phyloP scores from a whole-genome alignment of 2,797 vertebrate species.

The Synanceia verrucosa region DNA sequence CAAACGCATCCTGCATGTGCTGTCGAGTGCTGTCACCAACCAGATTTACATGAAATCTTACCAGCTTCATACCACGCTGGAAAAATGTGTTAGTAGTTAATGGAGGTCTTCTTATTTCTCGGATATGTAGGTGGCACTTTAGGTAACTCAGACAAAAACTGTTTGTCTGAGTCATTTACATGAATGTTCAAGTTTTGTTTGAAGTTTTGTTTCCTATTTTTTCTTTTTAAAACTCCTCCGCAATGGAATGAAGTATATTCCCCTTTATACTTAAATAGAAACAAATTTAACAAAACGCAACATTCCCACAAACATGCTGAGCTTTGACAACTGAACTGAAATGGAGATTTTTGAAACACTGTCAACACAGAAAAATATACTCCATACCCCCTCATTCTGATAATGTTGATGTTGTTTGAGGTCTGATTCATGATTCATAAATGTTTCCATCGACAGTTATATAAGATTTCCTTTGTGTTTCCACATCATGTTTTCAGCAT shows the following conservation, averaged over 20 bases:
- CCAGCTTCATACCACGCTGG: not conserved
- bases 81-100: not conserved
- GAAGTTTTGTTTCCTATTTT: not conserved
- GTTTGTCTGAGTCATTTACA: slow-evolving; percentile 8
- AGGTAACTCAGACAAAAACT: not conserved
- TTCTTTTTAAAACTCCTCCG: not conserved
- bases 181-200: slow-evolving; percentile 19
- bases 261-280: not conserved
- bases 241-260: not conserved
- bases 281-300: not conserved
- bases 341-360: not conserved
- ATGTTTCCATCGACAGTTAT: slow-evolving; percentile 24
- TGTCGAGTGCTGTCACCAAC: not conserved
- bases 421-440: slow-evolving; percentile 30
- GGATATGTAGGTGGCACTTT: not conserved
- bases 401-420: not conserved
- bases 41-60: not conserved
- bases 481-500: slow-evolving; percentile 51
- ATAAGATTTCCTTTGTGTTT: slow-evolving; percentile 33
- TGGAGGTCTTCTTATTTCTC: slow-evolving; percentile 12
- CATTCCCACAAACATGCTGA: not conserved
- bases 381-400: not conserved
- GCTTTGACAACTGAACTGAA: too few species aligned
- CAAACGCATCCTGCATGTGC: not conserved
- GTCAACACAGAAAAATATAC: not conserved